A percentile compares a stretch with the other conserved stretches of the same genome.
These are phyloP conservation scores for Microtus richardsoni DNA, from an alignment of 2,113 vertebrate species.

Conservation along the genomic window DNA sequence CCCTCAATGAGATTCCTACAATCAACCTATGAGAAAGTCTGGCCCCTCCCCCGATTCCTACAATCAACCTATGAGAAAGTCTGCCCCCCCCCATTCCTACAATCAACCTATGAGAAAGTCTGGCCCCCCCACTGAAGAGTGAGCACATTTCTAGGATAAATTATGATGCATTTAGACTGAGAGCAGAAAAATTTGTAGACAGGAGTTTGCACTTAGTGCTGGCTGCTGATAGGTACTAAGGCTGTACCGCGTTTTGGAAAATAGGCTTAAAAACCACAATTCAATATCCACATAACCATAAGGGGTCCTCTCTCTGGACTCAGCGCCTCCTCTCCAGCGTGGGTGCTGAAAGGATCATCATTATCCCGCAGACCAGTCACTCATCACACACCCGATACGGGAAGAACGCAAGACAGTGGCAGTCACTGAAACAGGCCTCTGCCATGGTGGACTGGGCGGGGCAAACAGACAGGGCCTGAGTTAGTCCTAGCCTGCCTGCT, in stretches of 20 bases:
- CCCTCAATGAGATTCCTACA: neutral
- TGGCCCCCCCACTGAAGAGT: neutral
- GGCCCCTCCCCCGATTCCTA: neutral
- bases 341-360: neutral
- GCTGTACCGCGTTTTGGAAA: neutral
- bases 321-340: neutral
- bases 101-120: neutral
- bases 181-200: neutral
- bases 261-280: slow-evolving; percentile 43
- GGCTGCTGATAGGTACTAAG: neutral
- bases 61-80: neutral
- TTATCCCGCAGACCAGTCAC: neutral
- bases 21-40: neutral
- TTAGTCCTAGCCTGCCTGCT: too few species aligned
- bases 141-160: neutral
- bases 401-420: neutral
- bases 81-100: neutral
- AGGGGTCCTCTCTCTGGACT: neutral
- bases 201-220: neutral
- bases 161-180: neutral
- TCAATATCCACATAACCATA: neutral
- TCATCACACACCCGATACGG: neutral
- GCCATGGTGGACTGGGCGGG: too few species aligned
- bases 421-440: neutral
- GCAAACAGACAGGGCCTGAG: too few species aligned